Percentiles rank a stretch among this genome's conserved stretches.
Conservation (phyloP, 64 coral and sea anemone genomes). For the Montipora efflorescens region DNA sequence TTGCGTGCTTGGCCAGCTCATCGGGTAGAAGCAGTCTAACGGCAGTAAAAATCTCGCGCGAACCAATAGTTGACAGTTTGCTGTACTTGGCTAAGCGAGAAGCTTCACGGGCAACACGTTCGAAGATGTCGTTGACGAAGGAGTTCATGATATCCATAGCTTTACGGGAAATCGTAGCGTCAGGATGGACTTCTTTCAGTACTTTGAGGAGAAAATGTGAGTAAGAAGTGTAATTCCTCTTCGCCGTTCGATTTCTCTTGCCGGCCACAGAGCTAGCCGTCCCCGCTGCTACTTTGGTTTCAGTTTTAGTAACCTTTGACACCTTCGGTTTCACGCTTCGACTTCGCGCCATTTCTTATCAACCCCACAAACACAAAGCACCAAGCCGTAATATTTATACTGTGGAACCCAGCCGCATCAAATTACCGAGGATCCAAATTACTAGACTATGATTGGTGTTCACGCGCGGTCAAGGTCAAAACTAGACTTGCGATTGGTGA, state of each 20-base stretch:
- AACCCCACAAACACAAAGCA: too few species aligned
- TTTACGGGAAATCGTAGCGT: slow-evolving; percentile 20
- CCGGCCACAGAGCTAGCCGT: too few species aligned
- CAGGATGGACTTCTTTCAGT: slow-evolving; percentile 27
- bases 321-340: background rate
- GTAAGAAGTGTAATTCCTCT: too few species aligned
- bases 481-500: background rate
- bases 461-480: background rate
- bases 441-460: background rate
- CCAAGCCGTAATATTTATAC: background rate
- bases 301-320: background rate
- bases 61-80: slow-evolving; percentile 30
- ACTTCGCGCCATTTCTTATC: background rate
- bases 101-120: slow-evolving; percentile 45
- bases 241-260: too few species aligned
- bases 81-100: slow-evolving; percentile 40
- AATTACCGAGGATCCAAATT: slow-evolving; percentile 20
- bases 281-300: background rate
- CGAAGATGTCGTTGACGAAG: slow-evolving; percentile 57
- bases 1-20: slow-evolving; percentile 43
- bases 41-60: slow-evolving; percentile 46
- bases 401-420: background rate
- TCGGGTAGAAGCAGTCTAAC: slow-evolving; percentile 35
- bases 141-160: slow-evolving; percentile 46
- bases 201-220: slow-evolving; percentile 4